phyloP scores from a whole-genome alignment of 1,140 invertebrate genomes.

The Pseudoatta argentina region DNA sequence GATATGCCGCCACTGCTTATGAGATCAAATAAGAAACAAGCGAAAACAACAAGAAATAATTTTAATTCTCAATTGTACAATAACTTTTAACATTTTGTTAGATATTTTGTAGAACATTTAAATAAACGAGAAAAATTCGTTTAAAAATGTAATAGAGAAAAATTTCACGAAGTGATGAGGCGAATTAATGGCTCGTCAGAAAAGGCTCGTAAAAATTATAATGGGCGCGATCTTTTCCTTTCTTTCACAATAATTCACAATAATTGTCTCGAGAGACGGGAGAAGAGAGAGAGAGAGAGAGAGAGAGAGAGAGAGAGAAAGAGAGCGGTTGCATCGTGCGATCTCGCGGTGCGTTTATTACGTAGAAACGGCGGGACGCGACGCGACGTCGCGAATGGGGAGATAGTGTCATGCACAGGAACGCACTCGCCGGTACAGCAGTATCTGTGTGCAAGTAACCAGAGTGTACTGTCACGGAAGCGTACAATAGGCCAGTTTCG shows the following conservation, averaged over 20 bases:
- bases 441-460: conserved; percentile 76
- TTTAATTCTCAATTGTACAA: background rate
- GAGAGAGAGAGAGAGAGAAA: background rate
- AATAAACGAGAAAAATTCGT: conserved; percentile 10
- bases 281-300: conserved; percentile 18
- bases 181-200: conserved; percentile 33
- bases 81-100: background rate
- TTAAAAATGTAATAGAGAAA: background rate
- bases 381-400: conserved; percentile 60
- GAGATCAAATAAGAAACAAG: background rate
- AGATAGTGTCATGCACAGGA: conserved; percentile 82
- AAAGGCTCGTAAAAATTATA: conserved; percentile 45
- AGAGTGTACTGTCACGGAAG: conserved; percentile 65
- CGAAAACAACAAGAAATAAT: background rate
- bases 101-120: background rate
- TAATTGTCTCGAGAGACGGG: conserved; percentile 71
- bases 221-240: conserved; percentile 63
- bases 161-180: conserved; percentile 34
- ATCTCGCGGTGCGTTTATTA: conserved; percentile 59
- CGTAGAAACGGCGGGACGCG: conserved; percentile 58
- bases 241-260: conserved; percentile 69
- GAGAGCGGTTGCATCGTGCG: conserved; percentile 3
- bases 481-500: conserved; percentile 81
- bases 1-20: background rate
- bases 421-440: conserved; percentile 52